Evolutionary conservation across 2,797 vertebrate species (phyloP).

Genomic region (Nannoperca obscura): DNA sequence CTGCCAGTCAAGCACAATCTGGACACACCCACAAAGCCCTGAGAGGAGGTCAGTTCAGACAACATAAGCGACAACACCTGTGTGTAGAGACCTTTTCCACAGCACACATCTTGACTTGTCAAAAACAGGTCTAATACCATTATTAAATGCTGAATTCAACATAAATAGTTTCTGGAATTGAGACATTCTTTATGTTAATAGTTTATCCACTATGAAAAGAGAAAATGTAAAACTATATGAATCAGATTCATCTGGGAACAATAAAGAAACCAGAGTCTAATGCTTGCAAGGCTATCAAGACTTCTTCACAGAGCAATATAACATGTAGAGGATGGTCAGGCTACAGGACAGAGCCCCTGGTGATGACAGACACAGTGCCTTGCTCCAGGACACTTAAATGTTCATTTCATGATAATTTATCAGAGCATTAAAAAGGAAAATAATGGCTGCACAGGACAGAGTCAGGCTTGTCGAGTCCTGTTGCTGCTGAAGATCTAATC

Average conservation of each 20-base stretch:
- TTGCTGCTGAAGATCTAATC: slow-evolving; percentile 44
- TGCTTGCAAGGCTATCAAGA: background rate
- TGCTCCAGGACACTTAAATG: background rate
- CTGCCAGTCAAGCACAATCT: background rate
- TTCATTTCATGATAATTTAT: background rate
- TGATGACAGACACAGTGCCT: background rate
- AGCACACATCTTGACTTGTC: background rate
- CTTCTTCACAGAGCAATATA: background rate
- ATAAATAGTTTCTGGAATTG: background rate
- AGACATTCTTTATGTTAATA: background rate
- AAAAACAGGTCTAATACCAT: background rate
- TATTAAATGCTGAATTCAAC: background rate
- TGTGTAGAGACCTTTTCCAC: too few species aligned
- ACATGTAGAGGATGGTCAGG: background rate
- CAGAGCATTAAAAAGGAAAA: background rate
- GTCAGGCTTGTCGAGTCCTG: background rate
- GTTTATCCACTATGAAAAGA: background rate
- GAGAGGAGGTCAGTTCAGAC: background rate
- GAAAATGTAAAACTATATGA: background rate
- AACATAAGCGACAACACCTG: background rate
- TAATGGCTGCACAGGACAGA: background rate
- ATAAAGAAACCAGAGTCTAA: background rate
- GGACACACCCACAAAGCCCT: background rate
- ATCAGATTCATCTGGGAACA: background rate
- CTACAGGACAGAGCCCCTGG: background rate